phyloP scores from a whole-genome alignment of 2,113 vertebrate genomes.

The Cyprinodon variegatus region DNA sequence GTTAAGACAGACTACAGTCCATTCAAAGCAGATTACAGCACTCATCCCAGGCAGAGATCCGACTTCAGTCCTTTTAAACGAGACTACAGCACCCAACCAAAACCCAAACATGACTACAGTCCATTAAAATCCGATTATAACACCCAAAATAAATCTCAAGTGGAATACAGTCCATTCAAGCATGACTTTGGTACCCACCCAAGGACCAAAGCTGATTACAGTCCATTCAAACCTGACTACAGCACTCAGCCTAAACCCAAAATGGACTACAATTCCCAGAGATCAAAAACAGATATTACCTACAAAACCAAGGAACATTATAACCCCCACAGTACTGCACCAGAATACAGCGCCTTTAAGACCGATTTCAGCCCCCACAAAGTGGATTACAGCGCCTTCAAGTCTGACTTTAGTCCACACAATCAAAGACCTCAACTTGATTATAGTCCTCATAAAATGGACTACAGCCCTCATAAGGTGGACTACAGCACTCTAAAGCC shows the following conservation, averaged over 20 bases:
- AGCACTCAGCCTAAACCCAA: constrained; percentile 77
- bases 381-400: constrained; percentile 77
- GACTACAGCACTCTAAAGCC: constrained; percentile 78
- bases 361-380: constrained; percentile 76
- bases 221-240: constrained; percentile 73
- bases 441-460: constrained; percentile 75
- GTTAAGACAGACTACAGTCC: constrained; percentile 76
- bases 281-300: constrained; percentile 66
- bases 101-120: constrained; percentile 78
- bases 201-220: constrained; percentile 74
- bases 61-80: constrained; percentile 78
- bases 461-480: constrained; percentile 76
- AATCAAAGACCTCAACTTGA: constrained; percentile 79
- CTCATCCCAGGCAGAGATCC: constrained; percentile 73
- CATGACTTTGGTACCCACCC: constrained; percentile 73
- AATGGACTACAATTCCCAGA: constrained; percentile 73
- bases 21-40: constrained; percentile 77
- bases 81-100: constrained; percentile 76
- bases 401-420: constrained; percentile 87
- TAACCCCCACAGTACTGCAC: constrained; percentile 61
- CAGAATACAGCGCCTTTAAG: constrained; percentile 74
- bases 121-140: constrained; percentile 76
- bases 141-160: constrained; percentile 67
- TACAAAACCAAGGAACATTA: constrained; percentile 75
- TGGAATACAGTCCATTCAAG: constrained; percentile 77